Base-by-base conservation (phyloP, 2,888 invertebrate genomes). In the Punctoribates punctum region DNA sequence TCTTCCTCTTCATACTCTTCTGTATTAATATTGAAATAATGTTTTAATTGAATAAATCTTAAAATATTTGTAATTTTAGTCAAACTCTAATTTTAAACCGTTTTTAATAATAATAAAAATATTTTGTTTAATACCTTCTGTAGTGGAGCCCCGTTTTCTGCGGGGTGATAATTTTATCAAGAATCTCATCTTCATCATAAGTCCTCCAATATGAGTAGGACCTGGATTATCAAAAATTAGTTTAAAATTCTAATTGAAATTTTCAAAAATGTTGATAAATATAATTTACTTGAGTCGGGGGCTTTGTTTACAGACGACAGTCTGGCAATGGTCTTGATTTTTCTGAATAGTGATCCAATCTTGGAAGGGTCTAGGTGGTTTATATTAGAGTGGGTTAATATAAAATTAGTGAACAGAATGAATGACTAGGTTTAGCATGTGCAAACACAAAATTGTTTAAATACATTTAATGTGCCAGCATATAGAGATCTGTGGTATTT, bases 131-230 rank as follows among this genome's bases (percentile, higher is more conserved):
- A 42, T 3, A 70, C 70, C 70, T 42, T 70, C 70, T 11, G 25
- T 4, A 27, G 1, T 11, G 20, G 57, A 25, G 25, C 23, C 23
- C 11, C 5, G 27, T 13, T 70, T 70, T n/a, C 34, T 70, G 5
- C 70, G 70, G 42, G 70, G 70, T 11, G 70, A 70, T 1, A 70
- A 11, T 46, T 42, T 70, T 23, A 46, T 70, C 9, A 70, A 15
- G 15, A 70, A 42, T 46, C 42, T n/a, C 42, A 70, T 70, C 15
- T 70, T 70, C 6, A 34, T 70, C 42, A 70, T 70, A 38, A 70
- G 17, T 23, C 9, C 6, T n/a, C 70, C 20, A 23, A 70, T 42
- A 46, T 38, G 11, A 8, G 70, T 34, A 6, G 70, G 70, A 46
- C 70, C 70, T 70, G 20, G 0, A 6, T 1, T 17, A 34, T 29